Evolutionary conservation across 2,888 invertebrate species (phyloP), one percentile per base, ranked within the genome.

Genomic region (Aradus depressus): DNA sequence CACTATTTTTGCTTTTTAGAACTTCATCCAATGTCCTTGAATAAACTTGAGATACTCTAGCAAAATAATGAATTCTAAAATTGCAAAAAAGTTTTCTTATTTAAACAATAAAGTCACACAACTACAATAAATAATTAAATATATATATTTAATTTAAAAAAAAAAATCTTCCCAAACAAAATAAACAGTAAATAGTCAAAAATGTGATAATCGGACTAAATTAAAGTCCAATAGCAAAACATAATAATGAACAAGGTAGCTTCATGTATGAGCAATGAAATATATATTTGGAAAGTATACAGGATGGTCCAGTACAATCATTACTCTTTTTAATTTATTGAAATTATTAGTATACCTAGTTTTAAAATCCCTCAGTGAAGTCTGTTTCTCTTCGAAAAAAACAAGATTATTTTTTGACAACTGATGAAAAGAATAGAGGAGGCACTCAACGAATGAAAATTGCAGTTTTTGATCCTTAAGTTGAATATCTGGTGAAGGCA

Each of bases 391-490:
- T 14, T 78, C 77, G 45, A 88, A 69, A 67, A 81, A 84, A 53
- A 84, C 86, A 0, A 88, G 84, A 58, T 37, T 38, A 10, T n/a
- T 4, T 23, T 19, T 77, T 75, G 63, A 89, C 39, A 96, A 66
- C 49, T 85, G 83, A 63, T 80, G 79, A 60, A 80, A 75, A 14
- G 74, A 68, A 65, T 76, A 93, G 61, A 96, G 73, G 28, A 93
- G 75, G 72, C 91, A 91, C 71, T 96, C 96, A 2, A 95, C 89
- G 64, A 86, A 84, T 31, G 93, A 89, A 65, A 95, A 95, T 66
- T 93, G 84, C 43, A 95, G 76, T 54, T 86, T 83, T n/a, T 91
- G 90, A 57, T 81, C 77, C 38, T 80, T 70, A 34, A 70, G 72
- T 25, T 72, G 67, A 50, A 70, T 67, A 60, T 74, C 76, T 58